Conservation (phyloP, 2,888 invertebrate genomes). For the Anthophora plumipes region DNA sequence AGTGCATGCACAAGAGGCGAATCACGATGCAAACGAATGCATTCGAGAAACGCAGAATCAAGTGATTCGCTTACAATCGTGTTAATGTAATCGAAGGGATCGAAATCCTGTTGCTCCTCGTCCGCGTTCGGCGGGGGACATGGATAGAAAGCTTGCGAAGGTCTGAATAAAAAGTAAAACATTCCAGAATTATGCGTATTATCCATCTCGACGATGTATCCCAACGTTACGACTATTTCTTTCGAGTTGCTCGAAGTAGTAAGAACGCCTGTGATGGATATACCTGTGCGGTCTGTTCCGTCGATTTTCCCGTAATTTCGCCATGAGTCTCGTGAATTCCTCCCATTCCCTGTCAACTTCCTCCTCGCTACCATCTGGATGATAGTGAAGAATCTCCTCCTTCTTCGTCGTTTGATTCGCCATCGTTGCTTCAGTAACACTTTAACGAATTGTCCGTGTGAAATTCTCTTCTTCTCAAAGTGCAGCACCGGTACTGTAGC, state of each 20-base stretch:
- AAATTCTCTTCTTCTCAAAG: not conserved
- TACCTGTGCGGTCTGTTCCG: slow-evolving; percentile 81
- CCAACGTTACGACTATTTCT: not conserved
- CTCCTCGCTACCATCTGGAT: slow-evolving; percentile 85
- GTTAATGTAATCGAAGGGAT: slow-evolving; percentile 84
- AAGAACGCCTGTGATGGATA: slow-evolving; percentile 44
- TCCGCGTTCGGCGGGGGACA: slow-evolving; percentile 86
- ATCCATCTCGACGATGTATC: not conserved
- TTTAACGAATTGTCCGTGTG: slow-evolving; percentile 10
- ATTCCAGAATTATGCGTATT: not conserved
- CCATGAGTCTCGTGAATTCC: slow-evolving; percentile 86
- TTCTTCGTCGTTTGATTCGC: slow-evolving; percentile 76
- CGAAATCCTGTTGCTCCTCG: slow-evolving; percentile 84
- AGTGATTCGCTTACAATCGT: slow-evolving; percentile 81
- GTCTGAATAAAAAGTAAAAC: slow-evolving; percentile 71
- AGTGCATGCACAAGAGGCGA: slow-evolving; percentile 10
- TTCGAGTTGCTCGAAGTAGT: not conserved
- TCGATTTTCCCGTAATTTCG: slow-evolving; percentile 84
- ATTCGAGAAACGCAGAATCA: not conserved
- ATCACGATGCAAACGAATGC: slow-evolving; percentile 26
- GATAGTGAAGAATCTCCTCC: slow-evolving; percentile 77
- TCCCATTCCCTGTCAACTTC: slow-evolving; percentile 87
- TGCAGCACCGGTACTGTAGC: not conserved
- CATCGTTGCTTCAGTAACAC: slow-evolving; percentile 73
- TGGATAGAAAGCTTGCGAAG: slow-evolving; percentile 86